Base-by-base conservation (phyloP, 2,888 invertebrate species). In the Pristionchus maxplancki region DNA sequence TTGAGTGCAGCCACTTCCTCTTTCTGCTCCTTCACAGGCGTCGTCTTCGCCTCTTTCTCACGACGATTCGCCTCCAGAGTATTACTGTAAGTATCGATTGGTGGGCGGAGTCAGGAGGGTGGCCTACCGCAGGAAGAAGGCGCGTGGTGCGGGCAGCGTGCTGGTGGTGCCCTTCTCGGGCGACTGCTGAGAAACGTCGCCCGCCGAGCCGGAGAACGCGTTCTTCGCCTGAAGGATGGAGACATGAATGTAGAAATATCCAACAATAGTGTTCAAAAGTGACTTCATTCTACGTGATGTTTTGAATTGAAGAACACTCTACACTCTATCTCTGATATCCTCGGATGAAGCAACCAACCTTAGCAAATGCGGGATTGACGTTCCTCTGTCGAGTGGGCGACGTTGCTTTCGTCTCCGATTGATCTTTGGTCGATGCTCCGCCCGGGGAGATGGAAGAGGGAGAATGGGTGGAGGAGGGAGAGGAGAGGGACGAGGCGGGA, bases 191-290 rank as follows among this genome's bases (percentile, higher is more conserved):
- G 71, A 71, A 50, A 87, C 53, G 48, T 87, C 86, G 44, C 86
- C 71, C 48, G 86, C 71, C n/a, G 86, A 87, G 31, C 86, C 86
- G 34, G 86, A 71, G 71, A 87, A 87, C 34, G 86, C 50, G 86
- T 87, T 87, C 50, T 87, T 87, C 37, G 86, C 86, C 86, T 83
- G 34, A 34, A 15, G 20, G 24, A 44, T 2, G 6, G 17, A 17
- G 24, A 34, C 0, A 0, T 28, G 28, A 53, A 24, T 31, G 34
- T 34, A 9, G 24, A 58, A 58, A 4, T 6, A 31, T 24, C 1
- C 74, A 20, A 20, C 13, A 17, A 44, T 31, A 74, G 44, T 40
- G 44, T 44, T 44, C 11, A n/a, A n/a, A n/a, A n/a, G n/a, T n/a
- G n/a, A n/a, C n/a, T n/a, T n/a, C n/a, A n/a, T n/a, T n/a, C n/a